Evolutionary conservation across 2,797 vertebrate species (phyloP).

Genomic region (Phalanger gymnotis): DNA sequence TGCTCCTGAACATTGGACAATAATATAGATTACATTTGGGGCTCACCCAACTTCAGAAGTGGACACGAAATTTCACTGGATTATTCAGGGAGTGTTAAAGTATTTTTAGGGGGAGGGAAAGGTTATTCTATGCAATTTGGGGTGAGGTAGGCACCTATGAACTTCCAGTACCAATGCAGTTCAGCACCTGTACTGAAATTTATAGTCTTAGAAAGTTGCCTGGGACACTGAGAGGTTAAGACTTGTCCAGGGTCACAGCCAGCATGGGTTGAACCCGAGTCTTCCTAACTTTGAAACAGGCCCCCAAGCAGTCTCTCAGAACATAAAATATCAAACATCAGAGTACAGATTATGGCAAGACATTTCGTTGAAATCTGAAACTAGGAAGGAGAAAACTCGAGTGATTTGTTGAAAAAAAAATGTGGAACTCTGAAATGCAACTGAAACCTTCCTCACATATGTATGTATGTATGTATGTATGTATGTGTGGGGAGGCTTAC

Average conservation of each 20-base stretch:
- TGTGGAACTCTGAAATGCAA: slow-evolving; percentile 65
- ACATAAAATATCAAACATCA: slow-evolving; percentile 44
- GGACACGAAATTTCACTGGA: slow-evolving; percentile 38
- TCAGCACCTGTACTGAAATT: neutral
- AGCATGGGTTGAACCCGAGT: neutral
- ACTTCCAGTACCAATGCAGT: neutral
- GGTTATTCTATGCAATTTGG: neutral
- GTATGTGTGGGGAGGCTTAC: neutral
- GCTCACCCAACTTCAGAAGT: slow-evolving; percentile 46
- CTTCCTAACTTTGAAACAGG: neutral
- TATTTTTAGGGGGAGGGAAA: neutral
- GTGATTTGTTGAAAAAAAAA: slow-evolving; percentile 64
- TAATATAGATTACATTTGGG: neutral
- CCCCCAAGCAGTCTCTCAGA: neutral
- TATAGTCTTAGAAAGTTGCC: neutral
- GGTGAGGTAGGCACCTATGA: neutral
- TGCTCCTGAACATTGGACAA: neutral
- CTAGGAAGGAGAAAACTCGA: slow-evolving; percentile 51
- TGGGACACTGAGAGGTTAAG: neutral
- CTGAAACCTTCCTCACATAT: slow-evolving; percentile 48
- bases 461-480: neutral
- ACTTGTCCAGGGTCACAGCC: neutral
- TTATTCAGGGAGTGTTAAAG: slow-evolving; percentile 1
- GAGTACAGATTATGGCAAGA: slow-evolving; percentile 46
- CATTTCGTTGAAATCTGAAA: slow-evolving; percentile 61